A percentile compares a stretch with the other conserved stretches of the same genome.
These are phyloP conservation scores for Luffia ferchaultella DNA, from an alignment of 2,888 invertebrate species.

Conservation along the genomic window DNA sequence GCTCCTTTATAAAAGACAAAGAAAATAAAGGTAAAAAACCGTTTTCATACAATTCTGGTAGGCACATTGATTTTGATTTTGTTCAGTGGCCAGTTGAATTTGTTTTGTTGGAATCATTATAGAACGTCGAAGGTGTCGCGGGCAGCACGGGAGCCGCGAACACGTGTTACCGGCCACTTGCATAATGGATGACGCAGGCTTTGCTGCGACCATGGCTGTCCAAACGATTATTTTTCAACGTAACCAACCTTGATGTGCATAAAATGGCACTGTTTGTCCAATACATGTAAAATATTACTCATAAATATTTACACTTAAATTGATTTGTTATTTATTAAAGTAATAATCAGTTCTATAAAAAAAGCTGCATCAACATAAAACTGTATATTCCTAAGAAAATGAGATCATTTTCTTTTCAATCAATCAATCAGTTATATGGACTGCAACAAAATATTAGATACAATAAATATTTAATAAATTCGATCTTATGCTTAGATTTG, in stretches of 20 bases:
- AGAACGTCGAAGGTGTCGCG: conserved; percentile 45
- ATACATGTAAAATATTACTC: too few species aligned
- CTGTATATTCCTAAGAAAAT: conserved; percentile 16
- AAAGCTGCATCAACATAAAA: conserved; percentile 13
- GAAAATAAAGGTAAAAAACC: background rate
- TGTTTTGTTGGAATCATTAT: conserved; percentile 54
- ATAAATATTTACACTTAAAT: too few species aligned
- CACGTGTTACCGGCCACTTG: conserved; percentile 53
- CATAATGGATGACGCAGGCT: conserved; percentile 52
- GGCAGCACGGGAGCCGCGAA: conserved; percentile 32
- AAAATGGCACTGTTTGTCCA: too few species aligned
- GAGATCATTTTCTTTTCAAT: too few species aligned
- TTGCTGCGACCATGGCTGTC: background rate
- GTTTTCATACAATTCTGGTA: background rate
- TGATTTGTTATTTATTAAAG: conserved; percentile 13
- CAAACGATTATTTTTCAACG: background rate
- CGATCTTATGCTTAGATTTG: too few species aligned
- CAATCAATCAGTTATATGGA: too few species aligned
- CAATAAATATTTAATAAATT: too few species aligned
- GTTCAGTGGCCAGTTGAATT: conserved; percentile 7
- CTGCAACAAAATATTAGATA: too few species aligned
- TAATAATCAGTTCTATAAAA: conserved; percentile 13
- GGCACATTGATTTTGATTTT: background rate
- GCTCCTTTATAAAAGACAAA: background rate
- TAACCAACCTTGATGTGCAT: background rate